phyloP scores from a whole-genome alignment of 2,888 invertebrate species.

The Ptychoptera contaminata region DNA sequence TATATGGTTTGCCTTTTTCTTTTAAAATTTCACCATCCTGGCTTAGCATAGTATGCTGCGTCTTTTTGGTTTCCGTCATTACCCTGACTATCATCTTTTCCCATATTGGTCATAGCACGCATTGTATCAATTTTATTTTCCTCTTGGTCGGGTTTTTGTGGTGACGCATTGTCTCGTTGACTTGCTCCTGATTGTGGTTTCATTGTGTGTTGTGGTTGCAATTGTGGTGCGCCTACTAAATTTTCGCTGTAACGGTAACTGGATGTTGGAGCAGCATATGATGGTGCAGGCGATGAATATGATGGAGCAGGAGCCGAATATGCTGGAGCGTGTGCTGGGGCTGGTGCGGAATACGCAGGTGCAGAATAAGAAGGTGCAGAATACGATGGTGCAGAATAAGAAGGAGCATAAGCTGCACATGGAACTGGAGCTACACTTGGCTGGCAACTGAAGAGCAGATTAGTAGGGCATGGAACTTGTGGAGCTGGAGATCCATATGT shows the following conservation, averaged over 20 bases:
- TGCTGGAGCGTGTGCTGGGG: conserved; percentile 1
- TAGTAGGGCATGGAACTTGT: conserved; percentile 19
- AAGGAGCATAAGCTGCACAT: conserved; percentile 18
- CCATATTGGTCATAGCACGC: too few species aligned
- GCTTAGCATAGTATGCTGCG: too few species aligned
- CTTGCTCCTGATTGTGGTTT: background rate
- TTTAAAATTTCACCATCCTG: too few species aligned
- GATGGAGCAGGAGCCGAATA: conserved; percentile 4
- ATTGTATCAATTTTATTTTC: background rate
- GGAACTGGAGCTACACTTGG: conserved; percentile 21
- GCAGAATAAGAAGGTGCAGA: background rate
- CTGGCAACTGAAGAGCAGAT: conserved; percentile 23
- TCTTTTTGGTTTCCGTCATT: too few species aligned
- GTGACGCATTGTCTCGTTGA: background rate
- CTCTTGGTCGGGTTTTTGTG: background rate
- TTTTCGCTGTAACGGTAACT: background rate
- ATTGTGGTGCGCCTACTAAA: background rate
- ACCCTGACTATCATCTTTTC: too few species aligned
- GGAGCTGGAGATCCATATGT: conserved; percentile 9
- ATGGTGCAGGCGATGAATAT: background rate
- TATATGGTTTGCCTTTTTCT: too few species aligned
- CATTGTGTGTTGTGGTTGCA: background rate
- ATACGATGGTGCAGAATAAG: conserved; percentile 15
- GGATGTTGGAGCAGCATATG: conserved; percentile 4
- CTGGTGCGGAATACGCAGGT: background rate